phyloP scores from a whole-genome alignment of 2,888 invertebrate species.

The Quadroppia sp. region DNA sequence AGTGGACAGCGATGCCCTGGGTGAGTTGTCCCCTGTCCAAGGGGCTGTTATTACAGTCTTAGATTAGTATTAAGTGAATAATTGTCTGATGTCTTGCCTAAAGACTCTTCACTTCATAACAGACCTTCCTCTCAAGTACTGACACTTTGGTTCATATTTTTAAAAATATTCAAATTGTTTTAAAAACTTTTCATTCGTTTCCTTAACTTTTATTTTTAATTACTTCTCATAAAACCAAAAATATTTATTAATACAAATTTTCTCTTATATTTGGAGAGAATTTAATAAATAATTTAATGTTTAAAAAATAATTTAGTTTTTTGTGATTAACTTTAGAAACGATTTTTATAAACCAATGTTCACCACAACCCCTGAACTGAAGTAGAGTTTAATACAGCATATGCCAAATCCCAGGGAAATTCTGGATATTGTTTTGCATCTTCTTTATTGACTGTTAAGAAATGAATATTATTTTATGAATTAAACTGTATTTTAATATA shows the following conservation, averaged over 20 bases:
- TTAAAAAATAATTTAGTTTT: neutral
- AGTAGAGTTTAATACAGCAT: constrained; percentile 44
- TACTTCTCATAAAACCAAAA: too few relatives aligned
- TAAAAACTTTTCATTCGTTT: too few relatives aligned
- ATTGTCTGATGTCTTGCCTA: too few relatives aligned
- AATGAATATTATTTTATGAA: neutral
- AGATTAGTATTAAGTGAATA: too few relatives aligned
- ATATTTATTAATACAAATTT: too few relatives aligned
- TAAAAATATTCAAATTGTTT: too few relatives aligned
- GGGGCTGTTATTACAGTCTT: too few relatives aligned
- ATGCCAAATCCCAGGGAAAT: constrained; percentile 47
- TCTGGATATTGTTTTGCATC: constrained; percentile 44
- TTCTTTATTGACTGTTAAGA: neutral
- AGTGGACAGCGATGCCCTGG: constrained; percentile 79
- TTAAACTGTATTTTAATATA: neutral
- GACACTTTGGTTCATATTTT: too few relatives aligned
- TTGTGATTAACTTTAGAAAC: neutral
- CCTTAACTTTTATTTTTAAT: too few relatives aligned
- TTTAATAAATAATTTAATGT: constrained; percentile 7
- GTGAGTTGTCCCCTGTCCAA: constrained; percentile 63
- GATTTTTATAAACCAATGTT: neutral
- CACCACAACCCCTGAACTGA: constrained; percentile 40
- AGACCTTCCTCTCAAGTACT: too few relatives aligned
- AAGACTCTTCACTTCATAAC: too few relatives aligned
- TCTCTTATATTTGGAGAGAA: neutral